phyloP scores from a whole-genome alignment of 1,140 invertebrate species.

The Penaeus japonicus region DNA sequence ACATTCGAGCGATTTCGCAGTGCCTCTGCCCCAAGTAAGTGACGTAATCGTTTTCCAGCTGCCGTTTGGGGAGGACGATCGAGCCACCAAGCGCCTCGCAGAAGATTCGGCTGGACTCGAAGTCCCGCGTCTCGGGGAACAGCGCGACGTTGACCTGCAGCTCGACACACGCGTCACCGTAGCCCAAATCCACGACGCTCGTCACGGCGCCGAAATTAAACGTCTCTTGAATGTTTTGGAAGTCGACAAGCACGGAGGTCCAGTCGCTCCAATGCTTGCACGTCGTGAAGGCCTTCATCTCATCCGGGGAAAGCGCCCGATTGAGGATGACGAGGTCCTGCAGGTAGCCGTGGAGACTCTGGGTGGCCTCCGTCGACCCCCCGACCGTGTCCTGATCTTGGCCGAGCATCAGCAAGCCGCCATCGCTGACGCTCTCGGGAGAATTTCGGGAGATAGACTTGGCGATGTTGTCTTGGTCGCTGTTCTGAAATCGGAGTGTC shows the following conservation, averaged over 20 bases:
- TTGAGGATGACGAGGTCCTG: slow-evolving; percentile 6
- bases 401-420: slow-evolving; percentile 23
- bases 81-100: slow-evolving; percentile 6
- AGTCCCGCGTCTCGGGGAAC: slow-evolving; percentile 10
- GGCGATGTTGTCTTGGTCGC: too few species aligned
- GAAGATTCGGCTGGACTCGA: not conserved
- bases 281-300: not conserved
- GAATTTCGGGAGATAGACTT: not conserved
- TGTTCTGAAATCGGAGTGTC: not conserved
- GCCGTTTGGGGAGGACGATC: not conserved
- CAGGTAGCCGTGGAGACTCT: slow-evolving; percentile 20
- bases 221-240: too few species aligned
- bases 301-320: not conserved
- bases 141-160: not conserved
- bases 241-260: too few species aligned
- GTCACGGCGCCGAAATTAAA: too few species aligned
- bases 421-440: not conserved
- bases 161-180: not conserved
- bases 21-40: not conserved
- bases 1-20: not conserved
- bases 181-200: not conserved
- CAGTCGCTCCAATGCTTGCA: not conserved
- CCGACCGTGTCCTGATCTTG: slow-evolving; percentile 22
- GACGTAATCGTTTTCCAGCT: not conserved
- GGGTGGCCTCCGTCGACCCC: not conserved